These are phyloP conservation scores for Fregata magnificens DNA, from an alignment of 2,113 vertebrate species.

Conservation along the genomic window DNA sequence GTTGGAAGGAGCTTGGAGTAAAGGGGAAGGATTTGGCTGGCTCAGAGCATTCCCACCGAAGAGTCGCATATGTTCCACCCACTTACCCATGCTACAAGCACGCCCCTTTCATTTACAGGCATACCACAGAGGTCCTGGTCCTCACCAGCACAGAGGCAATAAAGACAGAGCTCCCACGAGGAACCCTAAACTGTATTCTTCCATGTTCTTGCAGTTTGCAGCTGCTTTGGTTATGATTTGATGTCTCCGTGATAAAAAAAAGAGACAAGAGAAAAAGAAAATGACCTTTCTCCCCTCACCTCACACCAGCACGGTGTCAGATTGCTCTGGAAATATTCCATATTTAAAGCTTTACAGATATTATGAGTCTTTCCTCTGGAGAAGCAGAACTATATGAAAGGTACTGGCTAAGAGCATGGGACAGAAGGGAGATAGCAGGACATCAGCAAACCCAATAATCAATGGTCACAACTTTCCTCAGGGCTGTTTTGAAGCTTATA, in stretches of 20 bases:
- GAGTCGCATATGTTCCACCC: neutral
- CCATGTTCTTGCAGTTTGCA: neutral
- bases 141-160: constrained; percentile 6
- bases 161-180: neutral
- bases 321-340: neutral
- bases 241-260: neutral
- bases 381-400: neutral
- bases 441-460: neutral
- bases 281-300: neutral
- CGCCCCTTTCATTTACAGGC: neutral
- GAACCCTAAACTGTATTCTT: neutral
- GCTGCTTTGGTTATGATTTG: neutral
- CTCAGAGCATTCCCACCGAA: neutral
- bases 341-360: neutral
- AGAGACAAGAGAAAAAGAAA: neutral
- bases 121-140: neutral
- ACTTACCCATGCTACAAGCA: neutral
- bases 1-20: neutral
- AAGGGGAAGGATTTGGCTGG: neutral
- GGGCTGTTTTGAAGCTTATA: neutral
- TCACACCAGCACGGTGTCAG: neutral
- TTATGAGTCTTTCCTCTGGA: neutral
- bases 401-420: neutral
- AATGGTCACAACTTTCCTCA: neutral
- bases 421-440: neutral